Percentiles rank a stretch among this genome's conserved stretches.
These are phyloP conservation scores for Alosa alosa DNA, from an alignment of 2,113 vertebrate species.

Conservation along the genomic window DNA sequence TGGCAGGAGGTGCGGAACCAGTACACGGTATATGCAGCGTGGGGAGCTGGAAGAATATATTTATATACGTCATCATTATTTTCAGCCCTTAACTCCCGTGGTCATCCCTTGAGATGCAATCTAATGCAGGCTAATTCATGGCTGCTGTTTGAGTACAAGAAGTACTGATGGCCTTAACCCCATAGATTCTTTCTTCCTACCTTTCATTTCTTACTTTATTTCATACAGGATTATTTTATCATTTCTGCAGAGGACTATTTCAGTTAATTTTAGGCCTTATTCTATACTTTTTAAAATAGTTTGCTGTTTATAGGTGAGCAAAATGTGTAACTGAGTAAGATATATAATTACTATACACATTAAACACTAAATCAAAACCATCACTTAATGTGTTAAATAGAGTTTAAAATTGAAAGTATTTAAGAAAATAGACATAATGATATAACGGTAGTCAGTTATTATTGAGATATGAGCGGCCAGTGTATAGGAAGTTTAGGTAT, in stretches of 20 bases:
- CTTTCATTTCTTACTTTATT: background rate
- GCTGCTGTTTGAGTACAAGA: background rate
- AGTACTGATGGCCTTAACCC: background rate
- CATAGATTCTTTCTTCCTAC: background rate
- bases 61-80: background rate
- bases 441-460: no score
- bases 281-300: no score
- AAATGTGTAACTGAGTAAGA: background rate
- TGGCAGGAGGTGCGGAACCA: background rate
- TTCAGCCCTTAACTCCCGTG: background rate
- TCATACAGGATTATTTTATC: background rate
- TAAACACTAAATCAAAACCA: no score
- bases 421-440: no score
- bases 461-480: no score
- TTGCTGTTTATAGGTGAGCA: no score
- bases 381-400: no score
- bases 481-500: no score
- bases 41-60: background rate
- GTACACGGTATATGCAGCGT: background rate
- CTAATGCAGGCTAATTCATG: background rate
- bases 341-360: background rate
- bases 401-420: no score
- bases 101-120: background rate
- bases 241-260: background rate
- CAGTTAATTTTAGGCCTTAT: background rate